Percentiles rank a stretch among this genome's conserved stretches.
phyloP scores from a whole-genome alignment of 1,140 invertebrate species.

The Asbolus verrucosus region DNA sequence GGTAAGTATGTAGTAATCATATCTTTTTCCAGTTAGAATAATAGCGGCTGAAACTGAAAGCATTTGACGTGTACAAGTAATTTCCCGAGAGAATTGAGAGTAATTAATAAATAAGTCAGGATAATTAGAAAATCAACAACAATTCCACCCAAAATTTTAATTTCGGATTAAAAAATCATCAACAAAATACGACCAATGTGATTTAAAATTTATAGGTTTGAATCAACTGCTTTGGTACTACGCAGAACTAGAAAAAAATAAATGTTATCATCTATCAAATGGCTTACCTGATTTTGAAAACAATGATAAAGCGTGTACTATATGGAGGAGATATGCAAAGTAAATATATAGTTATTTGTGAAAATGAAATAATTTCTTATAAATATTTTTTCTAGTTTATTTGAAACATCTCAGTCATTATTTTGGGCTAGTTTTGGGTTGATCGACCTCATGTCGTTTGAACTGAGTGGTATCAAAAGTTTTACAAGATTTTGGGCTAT shows the following conservation, averaged over 20 bases:
- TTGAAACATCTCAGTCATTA: constrained; percentile 88
- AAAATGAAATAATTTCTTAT: no score
- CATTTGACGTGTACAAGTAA: no score
- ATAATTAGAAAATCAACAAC: no score
- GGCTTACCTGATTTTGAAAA: constrained; percentile 75
- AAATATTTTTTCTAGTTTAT: constrained; percentile 73
- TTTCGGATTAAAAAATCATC: no score
- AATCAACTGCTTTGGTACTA: constrained; percentile 94
- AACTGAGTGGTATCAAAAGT: constrained; percentile 80
- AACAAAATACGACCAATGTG: background rate
- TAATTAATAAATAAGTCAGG: constrained; percentile 24
- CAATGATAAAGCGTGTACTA: constrained; percentile 78
- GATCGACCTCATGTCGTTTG: constrained; percentile 83
- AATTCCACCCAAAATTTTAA: no score
- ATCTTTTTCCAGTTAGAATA: no score
- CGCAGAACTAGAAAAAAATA: constrained; percentile 82
- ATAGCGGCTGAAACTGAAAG: no score
- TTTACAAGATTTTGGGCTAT: constrained; percentile 86
- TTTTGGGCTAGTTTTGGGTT: constrained; percentile 93
- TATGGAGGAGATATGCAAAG: constrained; percentile 80
- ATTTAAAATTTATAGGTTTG: constrained; percentile 63
- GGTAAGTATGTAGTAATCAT: no score
- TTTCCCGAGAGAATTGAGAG: background rate
- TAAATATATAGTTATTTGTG: constrained; percentile 60
- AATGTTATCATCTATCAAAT: constrained; percentile 75